These are phyloP conservation scores for Picathartes gymnocephalus DNA, from an alignment of 2,113 vertebrate species.

Conservation along the genomic window DNA sequence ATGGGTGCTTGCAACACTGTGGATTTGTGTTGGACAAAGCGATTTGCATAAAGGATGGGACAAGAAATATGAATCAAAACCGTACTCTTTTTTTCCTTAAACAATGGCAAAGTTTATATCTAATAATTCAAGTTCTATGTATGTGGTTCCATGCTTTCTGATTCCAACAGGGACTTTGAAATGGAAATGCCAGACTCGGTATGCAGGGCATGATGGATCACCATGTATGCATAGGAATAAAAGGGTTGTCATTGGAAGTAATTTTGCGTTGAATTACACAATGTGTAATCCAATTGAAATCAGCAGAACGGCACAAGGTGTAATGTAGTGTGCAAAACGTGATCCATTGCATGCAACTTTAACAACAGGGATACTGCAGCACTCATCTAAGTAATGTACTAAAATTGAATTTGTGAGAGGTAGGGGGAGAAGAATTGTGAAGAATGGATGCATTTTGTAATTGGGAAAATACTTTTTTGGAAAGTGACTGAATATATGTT, in stretches of 20 bases:
- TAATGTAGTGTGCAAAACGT: constrained; percentile 66
- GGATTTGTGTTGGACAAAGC: neutral
- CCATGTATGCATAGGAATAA: constrained; percentile 61
- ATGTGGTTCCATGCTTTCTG: constrained; percentile 56
- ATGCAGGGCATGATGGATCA: constrained; percentile 61
- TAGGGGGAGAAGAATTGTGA: constrained; percentile 1
- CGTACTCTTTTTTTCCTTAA: neutral
- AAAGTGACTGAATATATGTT: neutral
- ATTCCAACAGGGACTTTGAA: constrained; percentile 57
- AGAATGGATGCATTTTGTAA: neutral
- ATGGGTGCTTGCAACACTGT: neutral
- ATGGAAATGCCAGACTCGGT: constrained; percentile 47
- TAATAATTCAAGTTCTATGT: constrained; percentile 41
- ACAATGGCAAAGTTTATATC: constrained; percentile 18
- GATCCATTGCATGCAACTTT: constrained; percentile 50
- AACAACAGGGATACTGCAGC: neutral
- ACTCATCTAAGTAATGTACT: constrained; percentile 40
- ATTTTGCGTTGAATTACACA: constrained; percentile 67
- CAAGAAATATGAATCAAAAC: neutral
- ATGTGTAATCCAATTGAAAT: constrained; percentile 67
- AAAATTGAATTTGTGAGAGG: constrained; percentile 51
- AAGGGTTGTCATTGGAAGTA: constrained; percentile 61
- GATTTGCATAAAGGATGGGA: neutral
- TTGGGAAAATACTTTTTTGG: constrained; percentile 16
- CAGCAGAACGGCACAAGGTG: constrained; percentile 57